Base-by-base conservation (phyloP, 1,140 invertebrate species). In the Cyphomyrmex costatus region DNA sequence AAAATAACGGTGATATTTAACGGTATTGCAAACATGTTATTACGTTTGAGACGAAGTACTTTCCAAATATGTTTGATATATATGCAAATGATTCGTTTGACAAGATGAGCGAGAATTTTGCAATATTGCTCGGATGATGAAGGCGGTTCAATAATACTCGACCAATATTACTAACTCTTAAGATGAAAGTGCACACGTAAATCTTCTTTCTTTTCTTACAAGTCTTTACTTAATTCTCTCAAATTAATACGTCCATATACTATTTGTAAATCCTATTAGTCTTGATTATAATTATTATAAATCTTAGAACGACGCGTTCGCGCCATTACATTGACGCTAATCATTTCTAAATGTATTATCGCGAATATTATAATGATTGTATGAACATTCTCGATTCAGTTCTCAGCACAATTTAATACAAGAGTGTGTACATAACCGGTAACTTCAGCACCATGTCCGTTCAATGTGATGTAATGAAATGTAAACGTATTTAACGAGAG, bases 401-500 rank as follows among this genome's bases (percentile, higher is more conserved):
- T 90, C 77, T 33, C 86, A 66, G 89, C 92, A 92, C 90, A 92
- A 92, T 89, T 92, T 76, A 80, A 82, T 86, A 78, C 70, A 71
- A 78, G 42, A 65, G 76, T 88, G 85, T 92, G 91, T 92, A 93
- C 85, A 92, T 93, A 93, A 91, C 87, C 70, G 70, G 36, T 74
- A 83, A 90, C 56, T 86, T 84, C 79, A 92, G 90, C 92, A 93
- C 91, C 82, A 86, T 93, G 88, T 92, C 89, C 88, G 70, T 90
- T 92, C 83, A 84, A 92, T 92, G 92, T 93, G 91, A 89, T 92
- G 87, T 91, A 92, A 90, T 92, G 90, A 91, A 92, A 85, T 71
- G 77, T 77, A 74, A 70, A 87, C 66, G 56, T 87, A 19, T 79
- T n/a, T n/a, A 82, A 87, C 53, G 73, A 89, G 56, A 88, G 71